A percentile compares a stretch with the other conserved stretches of the same genome.
phyloP scores from a whole-genome alignment of 2,888 invertebrate genomes.

The Spialia ferax region DNA sequence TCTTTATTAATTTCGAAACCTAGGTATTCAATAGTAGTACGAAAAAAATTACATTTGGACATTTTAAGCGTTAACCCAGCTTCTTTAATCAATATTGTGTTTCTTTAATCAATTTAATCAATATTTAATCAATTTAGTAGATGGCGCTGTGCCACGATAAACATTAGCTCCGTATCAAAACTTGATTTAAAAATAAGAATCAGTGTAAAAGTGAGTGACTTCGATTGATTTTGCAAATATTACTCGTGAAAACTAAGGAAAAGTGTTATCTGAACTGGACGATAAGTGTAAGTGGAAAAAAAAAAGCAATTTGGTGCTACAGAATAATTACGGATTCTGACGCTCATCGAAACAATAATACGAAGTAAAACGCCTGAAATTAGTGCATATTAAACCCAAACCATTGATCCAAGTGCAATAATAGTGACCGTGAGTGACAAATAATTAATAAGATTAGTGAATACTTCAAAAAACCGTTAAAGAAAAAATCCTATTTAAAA shows the following conservation, averaged over 20 bases:
- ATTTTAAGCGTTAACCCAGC: slow-evolving; percentile 2
- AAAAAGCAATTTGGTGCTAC: neutral
- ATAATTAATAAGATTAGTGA: neutral
- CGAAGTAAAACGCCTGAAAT: neutral
- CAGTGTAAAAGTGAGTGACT: neutral
- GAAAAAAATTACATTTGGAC: slow-evolving; percentile 9
- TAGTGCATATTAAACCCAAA: neutral
- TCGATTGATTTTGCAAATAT: neutral
- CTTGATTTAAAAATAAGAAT: neutral
- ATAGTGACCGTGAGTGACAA: neutral
- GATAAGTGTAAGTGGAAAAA: neutral
- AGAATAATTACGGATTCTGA: neutral
- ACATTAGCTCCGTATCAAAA: neutral
- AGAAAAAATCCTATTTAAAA: neutral
- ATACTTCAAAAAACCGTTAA: neutral
- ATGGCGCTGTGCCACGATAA: slow-evolving; percentile 2
- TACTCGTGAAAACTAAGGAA: neutral
- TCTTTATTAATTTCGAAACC: slow-evolving; percentile 3
- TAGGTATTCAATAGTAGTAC: neutral
- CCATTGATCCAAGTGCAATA: neutral
- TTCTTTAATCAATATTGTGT: neutral
- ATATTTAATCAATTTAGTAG: neutral
- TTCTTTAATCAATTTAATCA: too few species aligned
- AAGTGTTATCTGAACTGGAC: neutral
- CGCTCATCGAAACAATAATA: neutral